phyloP scores from a whole-genome alignment of 2,888 invertebrate genomes.

The Eudemis profundana region DNA sequence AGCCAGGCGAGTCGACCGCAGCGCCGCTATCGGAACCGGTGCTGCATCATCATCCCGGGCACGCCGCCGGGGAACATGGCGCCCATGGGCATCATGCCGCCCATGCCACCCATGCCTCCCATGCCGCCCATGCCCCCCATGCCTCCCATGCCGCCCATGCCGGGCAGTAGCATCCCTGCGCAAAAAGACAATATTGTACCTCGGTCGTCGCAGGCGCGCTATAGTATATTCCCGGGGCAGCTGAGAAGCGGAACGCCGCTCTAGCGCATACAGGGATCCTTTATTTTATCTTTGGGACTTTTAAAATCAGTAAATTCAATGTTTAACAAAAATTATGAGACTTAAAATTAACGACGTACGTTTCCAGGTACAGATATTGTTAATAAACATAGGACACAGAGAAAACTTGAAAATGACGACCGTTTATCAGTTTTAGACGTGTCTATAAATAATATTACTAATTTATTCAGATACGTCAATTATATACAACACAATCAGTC shows the following conservation, averaged over 20 bases:
- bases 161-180: constrained; percentile 80
- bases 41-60: constrained; percentile 89
- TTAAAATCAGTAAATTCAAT: no score
- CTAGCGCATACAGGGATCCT: background rate
- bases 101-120: constrained; percentile 65
- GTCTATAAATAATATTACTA: no score
- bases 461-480: no score
- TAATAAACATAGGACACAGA: no score
- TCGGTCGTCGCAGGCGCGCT: constrained; percentile 47
- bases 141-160: constrained; percentile 57
- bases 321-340: no score
- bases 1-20: constrained; percentile 53
- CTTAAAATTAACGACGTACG: no score
- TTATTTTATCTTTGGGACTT: background rate
- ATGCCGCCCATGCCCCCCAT: constrained; percentile 67
- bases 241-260: constrained; percentile 4
- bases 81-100: constrained; percentile 83
- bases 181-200: constrained; percentile 50
- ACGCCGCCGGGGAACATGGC: constrained; percentile 80
- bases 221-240: constrained; percentile 63
- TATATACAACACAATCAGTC: no score
- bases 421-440: no score
- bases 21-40: constrained; percentile 92
- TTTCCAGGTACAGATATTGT: no score
- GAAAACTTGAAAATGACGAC: no score